A percentile compares a stretch with the other conserved stretches of the same genome.
Evolutionary conservation across 2,888 invertebrate genomes (phyloP).

Genomic region (Polyommatus icarus): DNA sequence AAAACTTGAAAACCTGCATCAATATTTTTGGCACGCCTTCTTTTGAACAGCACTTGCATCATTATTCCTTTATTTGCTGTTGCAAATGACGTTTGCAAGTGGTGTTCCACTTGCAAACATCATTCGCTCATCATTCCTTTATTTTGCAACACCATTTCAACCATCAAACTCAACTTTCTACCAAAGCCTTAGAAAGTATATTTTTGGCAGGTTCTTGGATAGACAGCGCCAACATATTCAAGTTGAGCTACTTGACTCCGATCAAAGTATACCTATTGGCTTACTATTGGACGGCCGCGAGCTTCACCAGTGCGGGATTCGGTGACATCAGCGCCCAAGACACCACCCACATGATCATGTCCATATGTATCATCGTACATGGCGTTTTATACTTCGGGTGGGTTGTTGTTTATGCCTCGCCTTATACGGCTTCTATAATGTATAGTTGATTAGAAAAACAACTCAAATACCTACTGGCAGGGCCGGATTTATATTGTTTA

Average conservation of each 20-base stretch:
- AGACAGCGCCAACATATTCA: slow-evolving; percentile 55
- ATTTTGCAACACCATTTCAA: no score
- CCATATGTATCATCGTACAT: slow-evolving; percentile 66
- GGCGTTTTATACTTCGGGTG: slow-evolving; percentile 76
- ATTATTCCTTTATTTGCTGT: no score
- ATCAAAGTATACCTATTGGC: slow-evolving; percentile 65
- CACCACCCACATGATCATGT: slow-evolving; percentile 63
- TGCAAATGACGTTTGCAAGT: no score
- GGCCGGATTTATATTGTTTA: no score
- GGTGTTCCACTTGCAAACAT: no score
- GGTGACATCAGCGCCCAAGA: slow-evolving; percentile 73
- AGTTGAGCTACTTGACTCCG: slow-evolving; percentile 54
- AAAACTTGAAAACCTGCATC: no score
- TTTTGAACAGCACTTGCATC: no score
- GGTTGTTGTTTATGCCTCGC: slow-evolving; percentile 41
- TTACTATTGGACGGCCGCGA: slow-evolving; percentile 72
- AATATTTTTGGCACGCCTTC: no score
- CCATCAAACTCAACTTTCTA: neutral
- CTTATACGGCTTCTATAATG: slow-evolving; percentile 12
- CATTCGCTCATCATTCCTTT: no score
- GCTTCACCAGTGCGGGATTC: slow-evolving; percentile 73
- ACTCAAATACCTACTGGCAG: neutral
- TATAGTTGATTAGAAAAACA: slow-evolving; percentile 28
- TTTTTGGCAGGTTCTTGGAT: slow-evolving; percentile 64
- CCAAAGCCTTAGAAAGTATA: neutral